These are phyloP conservation scores for Ormyrus nitidulus DNA, from an alignment of 2,888 invertebrate genomes.

Conservation along the genomic window DNA sequence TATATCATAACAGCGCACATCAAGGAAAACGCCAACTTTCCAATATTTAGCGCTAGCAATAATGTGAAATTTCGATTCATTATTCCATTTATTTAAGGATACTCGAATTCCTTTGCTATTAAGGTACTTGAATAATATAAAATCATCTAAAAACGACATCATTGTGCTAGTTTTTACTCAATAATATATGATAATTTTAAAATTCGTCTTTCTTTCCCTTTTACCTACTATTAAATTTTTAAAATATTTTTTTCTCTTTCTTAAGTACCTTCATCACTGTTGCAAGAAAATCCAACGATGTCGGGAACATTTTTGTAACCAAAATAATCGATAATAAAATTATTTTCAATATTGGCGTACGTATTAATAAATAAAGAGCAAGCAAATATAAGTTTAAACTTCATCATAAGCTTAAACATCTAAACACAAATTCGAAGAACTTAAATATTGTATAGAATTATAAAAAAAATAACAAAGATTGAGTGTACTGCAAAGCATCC, in stretches of 20 bases:
- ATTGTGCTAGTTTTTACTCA: too few species aligned
- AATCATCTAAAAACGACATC: constrained; percentile 12
- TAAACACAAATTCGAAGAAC: too few species aligned
- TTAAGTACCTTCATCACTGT: constrained; percentile 34
- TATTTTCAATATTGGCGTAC: constrained; percentile 17
- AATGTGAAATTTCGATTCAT: not conserved
- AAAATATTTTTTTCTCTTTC: too few species aligned
- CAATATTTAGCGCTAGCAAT: not conserved
- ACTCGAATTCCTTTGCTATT: constrained; percentile 1
- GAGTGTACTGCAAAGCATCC: too few species aligned
- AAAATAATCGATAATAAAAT: constrained; percentile 46
- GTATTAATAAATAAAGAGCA: not conserved
- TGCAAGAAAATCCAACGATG: constrained; percentile 48
- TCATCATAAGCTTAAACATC: not conserved
- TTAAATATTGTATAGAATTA: too few species aligned
- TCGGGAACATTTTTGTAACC: constrained; percentile 27
- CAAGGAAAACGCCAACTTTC: constrained; percentile 32
- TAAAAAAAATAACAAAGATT: too few species aligned
- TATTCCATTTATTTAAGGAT: not conserved
- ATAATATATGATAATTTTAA: not conserved
- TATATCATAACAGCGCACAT: constrained; percentile 1
- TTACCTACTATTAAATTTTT: too few species aligned
- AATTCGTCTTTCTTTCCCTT: not conserved
- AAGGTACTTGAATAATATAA: not conserved
- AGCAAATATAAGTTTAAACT: not conserved